These are phyloP conservation scores for Nomada lathburiana DNA, from an alignment of 2,888 invertebrate genomes.

Conservation along the genomic window DNA sequence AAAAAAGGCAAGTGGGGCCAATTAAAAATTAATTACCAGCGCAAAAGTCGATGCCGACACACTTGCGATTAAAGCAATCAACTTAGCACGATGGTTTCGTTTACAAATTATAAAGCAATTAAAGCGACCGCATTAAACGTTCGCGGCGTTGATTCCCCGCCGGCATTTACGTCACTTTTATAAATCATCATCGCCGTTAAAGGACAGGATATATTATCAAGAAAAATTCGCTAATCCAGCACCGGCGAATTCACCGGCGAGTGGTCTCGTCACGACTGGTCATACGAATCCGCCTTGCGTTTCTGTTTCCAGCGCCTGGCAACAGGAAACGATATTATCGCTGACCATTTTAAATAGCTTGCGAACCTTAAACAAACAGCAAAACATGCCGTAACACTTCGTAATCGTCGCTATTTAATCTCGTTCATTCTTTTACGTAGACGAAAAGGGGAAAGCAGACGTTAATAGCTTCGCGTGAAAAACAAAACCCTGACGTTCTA, in stretches of 20 bases:
- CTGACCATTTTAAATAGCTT: conserved; percentile 21
- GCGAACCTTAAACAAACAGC: neutral
- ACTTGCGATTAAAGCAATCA: neutral
- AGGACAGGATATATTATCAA: too few species aligned
- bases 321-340: conserved; percentile 39
- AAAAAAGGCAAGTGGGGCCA: neutral
- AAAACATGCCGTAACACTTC: neutral
- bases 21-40: conserved; percentile 21
- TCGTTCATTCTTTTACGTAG: neutral
- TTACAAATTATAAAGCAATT: conserved; percentile 7
- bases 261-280: conserved; percentile 17
- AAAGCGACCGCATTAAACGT: neutral
- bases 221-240: conserved; percentile 50
- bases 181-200: too few species aligned
- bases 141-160: neutral
- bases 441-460: too few species aligned
- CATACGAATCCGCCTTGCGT: conserved; percentile 7
- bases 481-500: neutral
- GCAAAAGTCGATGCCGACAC: neutral
- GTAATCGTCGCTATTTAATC: neutral
- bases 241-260: conserved; percentile 1
- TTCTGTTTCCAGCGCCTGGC: conserved; percentile 10
- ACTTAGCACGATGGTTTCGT: neutral
- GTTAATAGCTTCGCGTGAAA: neutral
- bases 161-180: too few species aligned